These are phyloP conservation scores for Martes martes DNA, from an alignment of 2,113 vertebrate species.

Conservation along the genomic window DNA sequence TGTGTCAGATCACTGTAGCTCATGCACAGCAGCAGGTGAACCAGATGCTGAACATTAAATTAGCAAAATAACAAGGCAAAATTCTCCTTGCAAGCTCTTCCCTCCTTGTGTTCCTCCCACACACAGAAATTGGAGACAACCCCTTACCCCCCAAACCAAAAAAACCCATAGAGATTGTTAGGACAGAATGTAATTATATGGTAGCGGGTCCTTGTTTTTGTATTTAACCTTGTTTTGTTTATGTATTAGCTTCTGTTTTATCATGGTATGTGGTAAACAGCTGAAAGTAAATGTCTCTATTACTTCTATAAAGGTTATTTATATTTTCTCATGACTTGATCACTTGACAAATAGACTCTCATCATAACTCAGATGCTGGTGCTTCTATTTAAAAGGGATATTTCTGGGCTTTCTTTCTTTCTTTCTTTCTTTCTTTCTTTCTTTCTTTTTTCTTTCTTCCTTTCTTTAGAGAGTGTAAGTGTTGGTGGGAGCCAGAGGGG, in stretches of 20 bases:
- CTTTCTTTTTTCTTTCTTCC: no score
- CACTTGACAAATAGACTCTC: background rate
- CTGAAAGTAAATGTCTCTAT: background rate
- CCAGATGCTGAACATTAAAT: constrained; percentile 58
- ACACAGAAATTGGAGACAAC: background rate
- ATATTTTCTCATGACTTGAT: background rate
- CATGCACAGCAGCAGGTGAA: background rate
- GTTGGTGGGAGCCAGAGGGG: background rate
- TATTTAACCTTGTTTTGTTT: constrained; percentile 16
- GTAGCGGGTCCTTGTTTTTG: background rate
- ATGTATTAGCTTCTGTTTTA: background rate
- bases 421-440: no score
- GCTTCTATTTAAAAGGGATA: background rate
- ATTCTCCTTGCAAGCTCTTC: constrained; percentile 33
- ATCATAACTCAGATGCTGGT: background rate
- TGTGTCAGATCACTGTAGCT: background rate
- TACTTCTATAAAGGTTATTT: background rate
- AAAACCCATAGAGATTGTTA: background rate
- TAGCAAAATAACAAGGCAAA: constrained; percentile 52
- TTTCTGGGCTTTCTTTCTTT: background rate
- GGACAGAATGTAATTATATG: background rate
- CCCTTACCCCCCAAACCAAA: fast-evolving
- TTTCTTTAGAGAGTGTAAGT: background rate
- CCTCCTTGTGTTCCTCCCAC: constrained; percentile 6
- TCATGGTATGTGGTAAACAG: background rate